Base-by-base conservation (phyloP, 2,888 invertebrate species). In the Prosapia bicincta region DNA sequence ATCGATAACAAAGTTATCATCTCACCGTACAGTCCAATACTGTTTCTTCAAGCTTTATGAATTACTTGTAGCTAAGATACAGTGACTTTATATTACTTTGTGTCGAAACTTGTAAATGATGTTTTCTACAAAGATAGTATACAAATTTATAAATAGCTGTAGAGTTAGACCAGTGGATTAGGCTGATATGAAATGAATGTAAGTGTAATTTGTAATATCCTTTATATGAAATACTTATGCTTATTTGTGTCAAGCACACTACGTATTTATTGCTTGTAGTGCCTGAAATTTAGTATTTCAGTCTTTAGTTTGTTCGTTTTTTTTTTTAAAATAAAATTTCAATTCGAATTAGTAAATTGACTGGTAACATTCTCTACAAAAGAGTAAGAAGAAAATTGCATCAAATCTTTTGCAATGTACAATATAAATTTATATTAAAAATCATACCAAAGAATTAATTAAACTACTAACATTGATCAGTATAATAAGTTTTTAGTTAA, bases 281-380 rank as follows among this genome's bases (percentile, higher is more conserved):
- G 7, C n/a, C n/a, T n/a, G n/a, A n/a, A n/a, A n/a, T n/a, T n/a
- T n/a, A n/a, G n/a, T n/a, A n/a, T n/a, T n/a, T n/a, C n/a, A n/a
- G n/a, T n/a, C n/a, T n/a, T n/a, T n/a, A n/a, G n/a, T n/a, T n/a
- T n/a, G n/a, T n/a, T n/a, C n/a, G n/a, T n/a, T n/a, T n/a, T n/a
- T 54, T 54, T 20, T 10, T 20, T n/a, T 54, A 30, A n/a, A n/a
- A 30, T 30, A 30, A 30, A n/a, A 54, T 20, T 54, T 54, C 54
- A 54, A 13, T 54, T 20, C 20, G 20, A 54, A 38, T 38, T 20
- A 25, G 73, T 72, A 72, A 72, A 72, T 72, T 72, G 72, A 67
- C 72, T 72, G 72, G 72, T 66, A 72, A 67, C 32, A 72, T 72
- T 66, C 30, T 30, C 6, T 2, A 1, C 3, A 3, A 13, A 38